Conservation (phyloP, 2,113 vertebrate genomes). For the Tychaedon coryphoeus region DNA sequence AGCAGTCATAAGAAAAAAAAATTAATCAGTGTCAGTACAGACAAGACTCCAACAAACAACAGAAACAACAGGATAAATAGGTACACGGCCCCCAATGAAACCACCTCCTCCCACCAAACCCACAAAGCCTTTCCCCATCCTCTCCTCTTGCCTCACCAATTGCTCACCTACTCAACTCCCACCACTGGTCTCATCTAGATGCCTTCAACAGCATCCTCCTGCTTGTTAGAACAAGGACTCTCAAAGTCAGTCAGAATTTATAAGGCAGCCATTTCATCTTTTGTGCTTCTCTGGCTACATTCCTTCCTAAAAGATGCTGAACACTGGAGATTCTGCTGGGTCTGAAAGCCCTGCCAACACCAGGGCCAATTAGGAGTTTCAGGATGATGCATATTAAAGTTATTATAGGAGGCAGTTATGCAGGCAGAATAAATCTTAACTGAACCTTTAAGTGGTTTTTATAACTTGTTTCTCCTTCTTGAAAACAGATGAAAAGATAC, state of each 20-base stretch:
- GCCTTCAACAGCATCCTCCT: not conserved
- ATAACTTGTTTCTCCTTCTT: slow-evolving; percentile 53
- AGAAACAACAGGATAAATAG: not conserved
- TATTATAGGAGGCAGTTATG: slow-evolving; percentile 67
- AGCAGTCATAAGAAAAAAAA: not conserved
- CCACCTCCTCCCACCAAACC: not conserved
- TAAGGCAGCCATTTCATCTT: slow-evolving; percentile 66
- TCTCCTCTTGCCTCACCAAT: not conserved
- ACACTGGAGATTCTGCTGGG: slow-evolving; percentile 43
- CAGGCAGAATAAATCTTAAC: slow-evolving; percentile 70
- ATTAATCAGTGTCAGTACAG: not conserved
- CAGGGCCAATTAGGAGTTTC: slow-evolving; percentile 62
- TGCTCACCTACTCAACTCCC: not conserved
- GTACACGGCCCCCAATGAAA: not conserved
- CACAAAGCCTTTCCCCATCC: not conserved
- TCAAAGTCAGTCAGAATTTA: slow-evolving; percentile 69
- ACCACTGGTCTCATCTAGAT: not conserved
- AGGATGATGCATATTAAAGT: slow-evolving; percentile 69
- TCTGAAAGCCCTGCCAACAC: slow-evolving; percentile 67
- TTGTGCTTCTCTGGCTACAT: slow-evolving; percentile 55
- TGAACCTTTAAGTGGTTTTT: slow-evolving; percentile 62
- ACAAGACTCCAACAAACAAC: not conserved
- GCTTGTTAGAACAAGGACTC: slow-evolving; percentile 39
- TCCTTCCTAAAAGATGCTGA: slow-evolving; percentile 68
- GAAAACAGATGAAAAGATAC: slow-evolving; percentile 48